These are phyloP conservation scores for Pitta sordida DNA, from an alignment of 2,113 vertebrate genomes.

Conservation along the genomic window DNA sequence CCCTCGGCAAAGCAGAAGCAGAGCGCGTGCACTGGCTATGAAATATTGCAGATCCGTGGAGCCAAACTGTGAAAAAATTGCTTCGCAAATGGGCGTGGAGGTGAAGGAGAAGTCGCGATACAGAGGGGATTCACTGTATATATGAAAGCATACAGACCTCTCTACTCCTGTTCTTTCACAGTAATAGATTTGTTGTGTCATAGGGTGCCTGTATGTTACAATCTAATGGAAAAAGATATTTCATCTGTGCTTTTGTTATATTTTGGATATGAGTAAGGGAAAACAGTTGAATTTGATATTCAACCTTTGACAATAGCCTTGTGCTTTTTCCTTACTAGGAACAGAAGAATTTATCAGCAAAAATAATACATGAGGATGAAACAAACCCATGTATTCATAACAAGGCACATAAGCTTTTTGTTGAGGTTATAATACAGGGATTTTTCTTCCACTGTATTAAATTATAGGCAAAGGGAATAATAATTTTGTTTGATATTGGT, in stretches of 20 bases:
- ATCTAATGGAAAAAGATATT: not conserved
- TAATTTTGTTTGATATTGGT: not conserved
- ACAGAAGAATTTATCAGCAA: not conserved
- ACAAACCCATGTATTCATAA: not conserved
- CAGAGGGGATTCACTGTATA: too few relatives aligned
- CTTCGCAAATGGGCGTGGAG: too few relatives aligned
- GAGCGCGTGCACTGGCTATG: too few relatives aligned
- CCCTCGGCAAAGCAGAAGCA: too few relatives aligned
- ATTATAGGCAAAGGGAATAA: not conserved
- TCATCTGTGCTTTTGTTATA: not conserved
- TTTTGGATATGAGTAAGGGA: not conserved
- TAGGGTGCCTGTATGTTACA: fast-evolving
- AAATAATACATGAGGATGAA: not conserved
- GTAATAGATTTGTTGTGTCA: not conserved
- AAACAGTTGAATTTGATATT: not conserved
- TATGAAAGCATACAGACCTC: not conserved
- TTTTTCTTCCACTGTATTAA: not conserved
- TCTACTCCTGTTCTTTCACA: not conserved
- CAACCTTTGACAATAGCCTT: not conserved
- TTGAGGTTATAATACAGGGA: not conserved
- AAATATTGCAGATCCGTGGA: too few relatives aligned
- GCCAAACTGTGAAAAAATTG: too few relatives aligned
- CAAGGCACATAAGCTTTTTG: not conserved
- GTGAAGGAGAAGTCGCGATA: too few relatives aligned
- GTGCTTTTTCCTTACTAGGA: not conserved